Conservation (phyloP, 2,113 vertebrate genomes). For the Paramormyrops kingsleyae region DNA sequence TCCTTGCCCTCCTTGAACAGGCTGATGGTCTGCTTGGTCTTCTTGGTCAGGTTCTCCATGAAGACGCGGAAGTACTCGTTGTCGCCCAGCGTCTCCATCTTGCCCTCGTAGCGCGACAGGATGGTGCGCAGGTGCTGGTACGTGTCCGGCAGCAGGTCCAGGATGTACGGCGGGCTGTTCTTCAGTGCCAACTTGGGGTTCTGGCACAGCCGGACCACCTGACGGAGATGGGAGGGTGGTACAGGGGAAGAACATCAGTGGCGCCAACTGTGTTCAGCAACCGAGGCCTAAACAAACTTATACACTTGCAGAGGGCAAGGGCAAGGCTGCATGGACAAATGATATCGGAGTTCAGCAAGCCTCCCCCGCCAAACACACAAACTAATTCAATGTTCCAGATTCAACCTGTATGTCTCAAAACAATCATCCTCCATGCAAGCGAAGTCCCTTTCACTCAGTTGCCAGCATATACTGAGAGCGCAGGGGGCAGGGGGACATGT, state of each 20-base stretch:
- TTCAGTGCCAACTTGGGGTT: constrained; percentile 93
- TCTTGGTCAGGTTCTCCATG: constrained; percentile 97
- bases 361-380: neutral
- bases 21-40: constrained; percentile 98
- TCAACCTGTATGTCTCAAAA: neutral
- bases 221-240: constrained; percentile 73
- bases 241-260: constrained; percentile 60
- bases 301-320: neutral
- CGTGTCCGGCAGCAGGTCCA: constrained; percentile 93
- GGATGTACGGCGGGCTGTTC: constrained; percentile 97
- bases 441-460: neutral
- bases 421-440: neutral
- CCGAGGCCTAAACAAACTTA: neutral
- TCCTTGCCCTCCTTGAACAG: constrained; percentile 98
- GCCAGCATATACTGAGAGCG: neutral
- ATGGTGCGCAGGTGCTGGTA: constrained; percentile 96
- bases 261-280: neutral
- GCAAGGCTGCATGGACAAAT: neutral
- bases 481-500: neutral
- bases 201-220: constrained; percentile 96
- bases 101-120: constrained; percentile 91
- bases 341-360: neutral
- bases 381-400: neutral
- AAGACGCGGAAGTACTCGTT: constrained; percentile 97
- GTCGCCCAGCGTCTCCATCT: constrained; percentile 94